These are phyloP conservation scores for Ectemnius continuus DNA, from an alignment of 2,888 invertebrate genomes.

Conservation along the genomic window DNA sequence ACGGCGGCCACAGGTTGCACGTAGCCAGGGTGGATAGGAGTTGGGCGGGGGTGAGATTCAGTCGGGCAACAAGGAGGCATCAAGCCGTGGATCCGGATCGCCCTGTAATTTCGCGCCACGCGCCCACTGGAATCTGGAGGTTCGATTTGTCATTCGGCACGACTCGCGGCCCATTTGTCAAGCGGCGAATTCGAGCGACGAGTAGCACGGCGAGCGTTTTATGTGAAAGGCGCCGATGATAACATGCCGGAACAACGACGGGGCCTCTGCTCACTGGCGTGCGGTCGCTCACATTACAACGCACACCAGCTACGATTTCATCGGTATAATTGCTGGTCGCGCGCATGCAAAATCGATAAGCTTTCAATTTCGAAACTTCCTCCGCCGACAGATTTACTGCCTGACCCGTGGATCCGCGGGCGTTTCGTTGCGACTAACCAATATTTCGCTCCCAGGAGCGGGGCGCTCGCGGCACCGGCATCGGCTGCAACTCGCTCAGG, in stretches of 20 bases:
- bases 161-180: slow-evolving; percentile 62
- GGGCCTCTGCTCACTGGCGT: neutral
- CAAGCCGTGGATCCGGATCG: slow-evolving; percentile 44
- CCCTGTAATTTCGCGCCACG: slow-evolving; percentile 57
- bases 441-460: slow-evolving; percentile 3
- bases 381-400: slow-evolving; percentile 47
- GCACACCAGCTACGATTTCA: slow-evolving; percentile 37
- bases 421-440: slow-evolving; percentile 45
- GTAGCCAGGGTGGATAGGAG: neutral
- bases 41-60: neutral
- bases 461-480: neutral
- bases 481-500: neutral
- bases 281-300: slow-evolving; percentile 24
- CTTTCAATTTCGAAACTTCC: slow-evolving; percentile 59
- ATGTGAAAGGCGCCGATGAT: slow-evolving; percentile 21
- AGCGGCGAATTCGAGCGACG: slow-evolving; percentile 54
- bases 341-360: slow-evolving; percentile 55
- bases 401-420: slow-evolving; percentile 16
- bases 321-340: slow-evolving; percentile 47
- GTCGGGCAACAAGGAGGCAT: slow-evolving; percentile 48
- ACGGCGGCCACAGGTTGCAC: slow-evolving; percentile 49
- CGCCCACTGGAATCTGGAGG: slow-evolving; percentile 50
- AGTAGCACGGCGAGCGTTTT: slow-evolving; percentile 51
- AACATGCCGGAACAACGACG: slow-evolving; percentile 42
- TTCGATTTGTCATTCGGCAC: slow-evolving; percentile 63